These are phyloP conservation scores for Penaeus indicus DNA, from an alignment of 1,140 invertebrate species.

Conservation along the genomic window DNA sequence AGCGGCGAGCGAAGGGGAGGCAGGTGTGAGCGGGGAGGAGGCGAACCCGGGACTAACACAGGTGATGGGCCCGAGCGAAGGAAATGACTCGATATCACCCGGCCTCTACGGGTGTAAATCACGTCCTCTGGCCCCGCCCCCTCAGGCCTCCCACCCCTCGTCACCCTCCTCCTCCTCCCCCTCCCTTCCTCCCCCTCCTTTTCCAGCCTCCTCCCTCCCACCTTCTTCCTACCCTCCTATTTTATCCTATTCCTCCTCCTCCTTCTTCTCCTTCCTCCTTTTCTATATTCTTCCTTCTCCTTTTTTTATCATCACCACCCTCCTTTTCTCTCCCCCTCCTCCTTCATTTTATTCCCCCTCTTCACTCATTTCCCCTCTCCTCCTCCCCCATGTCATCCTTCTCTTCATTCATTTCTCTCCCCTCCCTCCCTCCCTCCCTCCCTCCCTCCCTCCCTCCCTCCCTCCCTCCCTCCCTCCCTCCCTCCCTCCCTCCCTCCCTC, in stretches of 20 bases:
- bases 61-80: constrained; percentile 16
- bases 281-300: neutral
- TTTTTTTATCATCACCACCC: neutral
- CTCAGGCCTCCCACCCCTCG: neutral
- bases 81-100: constrained; percentile 55
- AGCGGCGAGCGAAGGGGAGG: neutral
- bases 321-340: neutral
- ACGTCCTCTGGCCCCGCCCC: constrained; percentile 46
- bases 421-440: neutral
- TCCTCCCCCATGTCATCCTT: neutral
- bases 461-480: neutral
- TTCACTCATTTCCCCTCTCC: neutral
- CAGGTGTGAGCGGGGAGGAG: constrained; percentile 4
- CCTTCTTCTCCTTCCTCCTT: neutral
- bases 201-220: neutral
- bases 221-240: neutral
- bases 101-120: constrained; percentile 36
- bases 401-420: neutral
- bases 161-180: neutral
- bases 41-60: neutral
- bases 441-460: neutral
- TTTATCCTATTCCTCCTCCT: too few relatives aligned
- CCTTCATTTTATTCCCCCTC: neutral
- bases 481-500: too few relatives aligned
- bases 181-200: neutral